Percentiles rank a stretch among this genome's conserved stretches.
Conservation (phyloP, 2,113 vertebrate genomes). For the Sceloporus tristichus region DNA sequence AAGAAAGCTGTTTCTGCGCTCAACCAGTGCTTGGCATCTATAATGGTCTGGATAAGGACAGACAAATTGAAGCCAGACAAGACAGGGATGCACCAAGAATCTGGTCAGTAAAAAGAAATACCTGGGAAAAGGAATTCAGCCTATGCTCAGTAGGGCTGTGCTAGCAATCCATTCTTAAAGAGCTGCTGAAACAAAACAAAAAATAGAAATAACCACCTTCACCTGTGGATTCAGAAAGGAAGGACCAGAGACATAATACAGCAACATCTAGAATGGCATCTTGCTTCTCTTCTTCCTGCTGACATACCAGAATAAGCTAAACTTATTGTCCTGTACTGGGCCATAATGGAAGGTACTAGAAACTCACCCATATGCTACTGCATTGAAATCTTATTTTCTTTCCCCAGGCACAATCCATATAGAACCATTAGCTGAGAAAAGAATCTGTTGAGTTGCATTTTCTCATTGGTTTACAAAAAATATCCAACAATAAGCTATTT, state of each 20-base stretch:
- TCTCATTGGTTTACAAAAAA: constrained; percentile 25
- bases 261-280: constrained; percentile 21
- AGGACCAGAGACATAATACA: neutral
- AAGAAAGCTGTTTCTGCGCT: too few species aligned
- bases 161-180: too few species aligned
- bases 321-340: constrained; percentile 29
- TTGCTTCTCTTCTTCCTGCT: constrained; percentile 25
- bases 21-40: too few species aligned
- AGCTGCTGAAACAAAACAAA: too few species aligned
- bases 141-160: too few species aligned
- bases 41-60: too few species aligned
- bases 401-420: constrained; percentile 49
- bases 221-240: too few species aligned
- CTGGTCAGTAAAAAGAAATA: too few species aligned
- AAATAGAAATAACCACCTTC: too few species aligned
- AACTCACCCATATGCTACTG: neutral
- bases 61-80: too few species aligned
- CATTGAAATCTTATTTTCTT: neutral
- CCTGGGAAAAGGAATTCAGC: too few species aligned
- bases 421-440: constrained; percentile 35
- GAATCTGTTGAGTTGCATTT: constrained; percentile 2
- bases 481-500: constrained; percentile 40
- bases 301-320: neutral
- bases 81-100: too few species aligned
- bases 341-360: constrained; percentile 22